phyloP scores from a whole-genome alignment of 1,140 invertebrate genomes.

The Diabrotica undecimpunctata region DNA sequence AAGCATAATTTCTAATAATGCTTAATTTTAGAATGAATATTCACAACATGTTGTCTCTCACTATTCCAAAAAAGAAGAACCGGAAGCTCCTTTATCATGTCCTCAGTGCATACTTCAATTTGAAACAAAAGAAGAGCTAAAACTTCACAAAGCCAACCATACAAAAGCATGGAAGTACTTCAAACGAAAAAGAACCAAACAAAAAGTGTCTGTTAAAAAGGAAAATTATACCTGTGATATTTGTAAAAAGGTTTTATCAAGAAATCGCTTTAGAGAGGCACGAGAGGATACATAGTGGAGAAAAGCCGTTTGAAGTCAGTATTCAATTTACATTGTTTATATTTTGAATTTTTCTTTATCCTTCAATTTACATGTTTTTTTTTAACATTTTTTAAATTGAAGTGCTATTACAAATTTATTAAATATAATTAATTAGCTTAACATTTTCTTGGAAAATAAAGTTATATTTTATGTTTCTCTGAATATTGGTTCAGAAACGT shows the following conservation, averaged over 20 bases:
- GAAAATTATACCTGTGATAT: constrained; percentile 48
- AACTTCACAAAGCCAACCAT: constrained; percentile 54
- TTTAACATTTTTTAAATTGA: background rate
- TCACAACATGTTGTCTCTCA: constrained; percentile 54
- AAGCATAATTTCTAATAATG: no score
- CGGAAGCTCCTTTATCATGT: constrained; percentile 30
- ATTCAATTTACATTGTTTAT: background rate
- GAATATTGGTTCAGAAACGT: no score
- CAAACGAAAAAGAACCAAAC: constrained; percentile 28
- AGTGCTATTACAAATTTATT: background rate
- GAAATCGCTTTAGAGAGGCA: constrained; percentile 57
- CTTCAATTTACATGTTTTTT: constrained; percentile 5
- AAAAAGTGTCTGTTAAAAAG: constrained; percentile 27
- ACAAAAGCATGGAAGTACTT: constrained; percentile 48
- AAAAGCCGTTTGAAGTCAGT: constrained; percentile 59
- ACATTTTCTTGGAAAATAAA: no score
- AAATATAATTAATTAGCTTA: background rate
- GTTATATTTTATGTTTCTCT: no score
- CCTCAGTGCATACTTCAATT: constrained; percentile 41
- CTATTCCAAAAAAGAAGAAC: constrained; percentile 40
- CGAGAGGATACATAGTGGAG: constrained; percentile 61
- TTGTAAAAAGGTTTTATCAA: constrained; percentile 58
- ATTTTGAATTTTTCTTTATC: constrained; percentile 8
- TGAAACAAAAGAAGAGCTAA: constrained; percentile 29
- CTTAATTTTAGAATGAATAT: constrained; percentile 50